phyloP scores from a whole-genome alignment of 2,888 invertebrate genomes.

The Dynastes tityus region DNA sequence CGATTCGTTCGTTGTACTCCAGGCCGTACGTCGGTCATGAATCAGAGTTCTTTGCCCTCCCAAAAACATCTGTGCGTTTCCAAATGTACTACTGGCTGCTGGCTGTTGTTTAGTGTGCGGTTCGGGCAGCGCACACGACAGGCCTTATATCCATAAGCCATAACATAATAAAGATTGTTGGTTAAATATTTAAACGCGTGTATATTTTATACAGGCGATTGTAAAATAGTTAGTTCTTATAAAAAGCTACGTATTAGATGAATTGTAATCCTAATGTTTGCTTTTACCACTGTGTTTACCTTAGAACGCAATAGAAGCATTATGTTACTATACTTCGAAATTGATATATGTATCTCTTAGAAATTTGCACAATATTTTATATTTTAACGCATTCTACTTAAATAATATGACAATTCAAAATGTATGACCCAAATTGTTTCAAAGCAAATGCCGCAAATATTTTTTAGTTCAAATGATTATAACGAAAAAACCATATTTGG shows the following conservation, averaged over 20 bases:
- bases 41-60: slow-evolving; percentile 47
- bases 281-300: background rate
- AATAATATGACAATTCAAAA: no score
- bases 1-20: background rate
- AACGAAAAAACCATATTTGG: no score
- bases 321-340: no score
- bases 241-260: no score
- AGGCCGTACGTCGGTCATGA: background rate
- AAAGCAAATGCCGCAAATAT: no score
- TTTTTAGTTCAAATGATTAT: no score
- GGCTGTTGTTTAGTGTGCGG: no score
- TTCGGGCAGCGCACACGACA: background rate
- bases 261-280: background rate
- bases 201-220: background rate
- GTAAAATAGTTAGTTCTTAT: background rate
- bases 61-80: slow-evolving; percentile 46
- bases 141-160: slow-evolving; percentile 7
- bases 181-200: slow-evolving; percentile 21
- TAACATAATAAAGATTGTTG: slow-evolving; percentile 36
- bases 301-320: background rate
- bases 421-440: no score
- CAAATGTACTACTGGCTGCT: slow-evolving; percentile 25
- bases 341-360: no score
- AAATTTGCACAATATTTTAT: no score
- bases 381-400: no score